Base-by-base conservation (phyloP, 2,888 invertebrate species). In the Aquatica leii region DNA sequence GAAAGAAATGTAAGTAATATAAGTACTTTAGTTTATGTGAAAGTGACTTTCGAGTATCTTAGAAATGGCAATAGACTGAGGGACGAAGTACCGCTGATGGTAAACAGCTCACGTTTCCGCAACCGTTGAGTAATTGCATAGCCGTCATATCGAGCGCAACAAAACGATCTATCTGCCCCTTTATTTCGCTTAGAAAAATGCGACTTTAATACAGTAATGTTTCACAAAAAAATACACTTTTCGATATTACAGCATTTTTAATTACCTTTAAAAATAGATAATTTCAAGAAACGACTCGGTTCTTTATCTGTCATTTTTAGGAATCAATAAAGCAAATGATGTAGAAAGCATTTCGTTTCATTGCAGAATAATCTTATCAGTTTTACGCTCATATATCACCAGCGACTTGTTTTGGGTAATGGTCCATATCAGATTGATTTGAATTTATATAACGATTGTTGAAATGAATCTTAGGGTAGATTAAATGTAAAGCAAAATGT, bases 91-190 rank as follows among this genome's bases (percentile, higher is more conserved):
- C 49, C 15, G 35, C n/a, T n/a, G n/a, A 50, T 56, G 35, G 61
- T 56, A 61, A 55, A 55, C 61, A 61, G 57, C 51, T 62, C 62
- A 62, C 62, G 62, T 62, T 62, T 57, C 51, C 57, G 52, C 52
- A 48, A 52, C 57, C 62, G 57, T 43, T 57, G 57, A 57, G 62
- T 62, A 62, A 62, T 62, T 62, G 57, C 62, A 57, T 58, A 53
- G 57, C 62, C 57, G 53, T 62, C 62, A 62, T 62, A 62, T 62
- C 57, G 57, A 57, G 55, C 61, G 55, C 55, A 62, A 57, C 62
- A 62, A 57, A 57, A 43, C 56, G 61, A 34, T 56, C 55, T 55
- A 61, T 56, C 60, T 55, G 34, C 20, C 52, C 59, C 34, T 59
- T 52, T 46, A 46, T 59, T 53, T 35, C 34, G 24, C 35, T 15